Evolutionary conservation across 92 coral and sea anemone genomes (phyloP).

Genomic region (Zoanthus sansibaricus): DNA sequence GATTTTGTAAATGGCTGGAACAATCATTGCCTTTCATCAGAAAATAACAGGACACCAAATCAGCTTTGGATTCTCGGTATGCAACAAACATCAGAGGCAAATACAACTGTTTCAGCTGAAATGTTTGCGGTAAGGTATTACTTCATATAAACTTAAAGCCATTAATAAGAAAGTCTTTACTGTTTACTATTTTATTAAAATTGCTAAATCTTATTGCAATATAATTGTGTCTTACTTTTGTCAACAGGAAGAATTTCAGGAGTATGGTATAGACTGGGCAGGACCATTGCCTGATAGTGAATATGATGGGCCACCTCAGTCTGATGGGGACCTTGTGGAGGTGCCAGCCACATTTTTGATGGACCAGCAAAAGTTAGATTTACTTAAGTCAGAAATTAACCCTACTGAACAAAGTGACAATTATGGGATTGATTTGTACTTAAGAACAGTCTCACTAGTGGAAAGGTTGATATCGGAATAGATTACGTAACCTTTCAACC

Average conservation of each 20-base stretch:
- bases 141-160: slow-evolving; percentile 6
- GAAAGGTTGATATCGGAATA: neutral
- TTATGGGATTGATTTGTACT: slow-evolving; percentile 31
- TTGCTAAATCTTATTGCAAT: neutral
- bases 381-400: slow-evolving; percentile 25
- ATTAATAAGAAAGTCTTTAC: neutral
- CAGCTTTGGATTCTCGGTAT: slow-evolving; percentile 34
- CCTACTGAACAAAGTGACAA: slow-evolving; percentile 19
- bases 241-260: slow-evolving; percentile 33
- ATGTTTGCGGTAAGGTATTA: slow-evolving; percentile 23
- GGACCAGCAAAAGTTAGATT: slow-evolving; percentile 19
- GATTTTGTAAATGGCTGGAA: slow-evolving; percentile 22
- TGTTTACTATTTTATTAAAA: slow-evolving; percentile 2
- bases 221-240: slow-evolving; percentile 10
- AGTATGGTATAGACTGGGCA: slow-evolving; percentile 23
- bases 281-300: slow-evolving; percentile 26
- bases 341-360: neutral
- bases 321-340: slow-evolving; percentile 24
- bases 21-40: slow-evolving; percentile 14
- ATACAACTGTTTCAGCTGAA: slow-evolving; percentile 28
- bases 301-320: slow-evolving; percentile 15
- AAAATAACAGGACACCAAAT: neutral
- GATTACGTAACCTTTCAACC: neutral
- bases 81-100: slow-evolving; percentile 21
- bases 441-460: slow-evolving; percentile 17